These are phyloP conservation scores for Aproaerema taeniolella DNA, from an alignment of 2,888 invertebrate genomes.

Conservation along the genomic window DNA sequence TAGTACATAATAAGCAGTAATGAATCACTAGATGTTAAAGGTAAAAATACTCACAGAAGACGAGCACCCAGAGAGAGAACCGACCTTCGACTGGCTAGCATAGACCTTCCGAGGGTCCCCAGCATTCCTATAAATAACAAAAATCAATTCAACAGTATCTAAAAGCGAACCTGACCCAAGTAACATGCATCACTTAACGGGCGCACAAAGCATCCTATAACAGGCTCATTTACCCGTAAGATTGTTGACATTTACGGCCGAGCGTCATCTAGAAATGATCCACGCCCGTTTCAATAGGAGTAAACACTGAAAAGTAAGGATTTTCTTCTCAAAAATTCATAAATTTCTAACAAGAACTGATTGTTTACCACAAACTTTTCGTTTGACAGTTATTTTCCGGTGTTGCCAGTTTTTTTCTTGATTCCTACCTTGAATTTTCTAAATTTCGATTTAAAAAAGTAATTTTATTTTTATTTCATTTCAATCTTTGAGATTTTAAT, in stretches of 20 bases:
- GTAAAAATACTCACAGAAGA: conserved; percentile 78
- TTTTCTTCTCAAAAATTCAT: background rate
- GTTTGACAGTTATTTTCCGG: conserved; percentile 5
- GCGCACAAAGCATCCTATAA: conserved; percentile 42
- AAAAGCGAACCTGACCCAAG: conserved; percentile 41
- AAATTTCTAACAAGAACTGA: conserved; percentile 2
- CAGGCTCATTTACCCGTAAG: conserved; percentile 69
- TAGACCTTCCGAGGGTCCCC: conserved; percentile 71
- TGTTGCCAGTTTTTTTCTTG: conserved; percentile 3
- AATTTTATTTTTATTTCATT: background rate
- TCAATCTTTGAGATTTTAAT: background rate
- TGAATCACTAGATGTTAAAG: conserved; percentile 6
- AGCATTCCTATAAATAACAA: conserved; percentile 75
- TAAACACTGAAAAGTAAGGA: background rate
- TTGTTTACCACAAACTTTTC: conserved; percentile 10
- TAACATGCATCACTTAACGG: conserved; percentile 60
- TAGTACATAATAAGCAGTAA: too few species aligned
- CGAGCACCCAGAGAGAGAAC: conserved; percentile 82
- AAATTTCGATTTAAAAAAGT: background rate
- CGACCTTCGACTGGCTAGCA: conserved; percentile 79
- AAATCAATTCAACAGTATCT: conserved; percentile 67
- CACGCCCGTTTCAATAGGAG: conserved; percentile 2
- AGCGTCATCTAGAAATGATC: conserved; percentile 61
- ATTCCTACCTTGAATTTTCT: background rate
- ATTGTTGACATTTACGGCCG: conserved; percentile 72